Evolutionary conservation across 2,113 vertebrate species (phyloP).

Genomic region (Setophaga petechia): DNA sequence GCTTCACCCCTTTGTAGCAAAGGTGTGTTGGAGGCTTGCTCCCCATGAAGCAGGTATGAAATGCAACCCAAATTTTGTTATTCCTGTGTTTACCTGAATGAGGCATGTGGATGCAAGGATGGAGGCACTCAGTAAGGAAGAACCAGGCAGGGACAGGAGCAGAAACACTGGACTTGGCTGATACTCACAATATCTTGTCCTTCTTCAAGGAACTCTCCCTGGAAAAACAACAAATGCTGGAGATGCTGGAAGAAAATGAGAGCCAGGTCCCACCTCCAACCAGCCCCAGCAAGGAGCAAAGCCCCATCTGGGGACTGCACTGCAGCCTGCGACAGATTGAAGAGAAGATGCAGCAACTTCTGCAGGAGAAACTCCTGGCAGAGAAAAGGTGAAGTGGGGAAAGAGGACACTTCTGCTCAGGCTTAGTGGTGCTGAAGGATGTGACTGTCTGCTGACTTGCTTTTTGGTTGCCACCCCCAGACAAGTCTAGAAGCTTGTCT

Average conservation of each 20-base stretch:
- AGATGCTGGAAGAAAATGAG: conserved; percentile 83
- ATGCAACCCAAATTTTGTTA: neutral
- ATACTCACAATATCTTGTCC: neutral
- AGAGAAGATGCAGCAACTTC: conserved; percentile 89
- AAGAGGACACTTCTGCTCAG: neutral
- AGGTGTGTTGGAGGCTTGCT: neutral
- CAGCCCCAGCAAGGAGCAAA: conserved; percentile 49
- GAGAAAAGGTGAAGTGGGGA: conserved; percentile 82
- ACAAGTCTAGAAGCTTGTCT: neutral
- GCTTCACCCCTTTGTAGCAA: accelerated
- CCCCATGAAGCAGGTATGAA: neutral
- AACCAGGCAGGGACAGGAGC: neutral
- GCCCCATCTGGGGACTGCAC: conserved; percentile 75
- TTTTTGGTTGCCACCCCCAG: neutral
- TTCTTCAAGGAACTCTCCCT: conserved; percentile 85
- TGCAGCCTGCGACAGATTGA: conserved; percentile 88
- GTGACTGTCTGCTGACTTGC: neutral
- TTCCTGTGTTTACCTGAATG: neutral
- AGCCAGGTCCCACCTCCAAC: conserved; percentile 44
- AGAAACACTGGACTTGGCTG: neutral
- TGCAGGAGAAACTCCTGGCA: conserved; percentile 88
- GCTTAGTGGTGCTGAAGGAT: neutral
- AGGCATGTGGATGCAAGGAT: neutral
- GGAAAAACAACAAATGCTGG: conserved; percentile 90
- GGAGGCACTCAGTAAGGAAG: neutral